Base-by-base conservation (phyloP, 2,888 invertebrate genomes). In the Zhuqinia jingwanae region DNA sequence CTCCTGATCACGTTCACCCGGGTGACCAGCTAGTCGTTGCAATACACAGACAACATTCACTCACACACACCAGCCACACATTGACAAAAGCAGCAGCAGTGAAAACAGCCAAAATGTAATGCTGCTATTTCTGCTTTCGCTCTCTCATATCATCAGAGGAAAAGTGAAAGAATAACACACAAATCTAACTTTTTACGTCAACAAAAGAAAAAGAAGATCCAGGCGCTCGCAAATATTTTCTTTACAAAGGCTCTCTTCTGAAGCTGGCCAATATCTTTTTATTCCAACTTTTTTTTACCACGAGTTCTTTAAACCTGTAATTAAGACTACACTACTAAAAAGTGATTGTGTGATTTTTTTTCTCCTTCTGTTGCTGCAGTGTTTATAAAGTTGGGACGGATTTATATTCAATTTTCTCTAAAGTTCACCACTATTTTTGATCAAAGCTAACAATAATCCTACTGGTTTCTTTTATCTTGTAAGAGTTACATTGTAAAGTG, bases 171-270 rank as follows among this genome's bases (percentile, higher is more conserved):
- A 85, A 85, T 85, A 85, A 85, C 70, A 78, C 70, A 78, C 47
- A 79, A 36, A 77, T 83, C 77, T 70, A 85, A 85, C 79, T 78
- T 85, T 79, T 85, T 85, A 79, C 85, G 85, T 85, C 85, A 85
- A 85, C 78, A 85, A 78, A 30, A 22, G 63, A 45, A 77, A 36
- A 73, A 85, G 47, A 73, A n/a, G n/a, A n/a, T n/a, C n/a, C n/a
- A n/a, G 58, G 50, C 25, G n/a, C 78, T 85, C 78, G 30, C 70
- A 47, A 58, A 63, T 68, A 56, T 76, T 83, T 81, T 81, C 45
- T 25, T 76, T 63, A 83, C 82, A 83, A n/a, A n/a, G n/a, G n/a
- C n/a, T n/a, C n/a, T n/a, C n/a, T n/a, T n/a, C n/a, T n/a, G n/a
- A n/a, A 83, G 73, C 82, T 79, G 65, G 53, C 76, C 60, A 82